These are phyloP conservation scores for Poecile montanus DNA, from an alignment of 2,797 vertebrate species.

Conservation along the genomic window DNA sequence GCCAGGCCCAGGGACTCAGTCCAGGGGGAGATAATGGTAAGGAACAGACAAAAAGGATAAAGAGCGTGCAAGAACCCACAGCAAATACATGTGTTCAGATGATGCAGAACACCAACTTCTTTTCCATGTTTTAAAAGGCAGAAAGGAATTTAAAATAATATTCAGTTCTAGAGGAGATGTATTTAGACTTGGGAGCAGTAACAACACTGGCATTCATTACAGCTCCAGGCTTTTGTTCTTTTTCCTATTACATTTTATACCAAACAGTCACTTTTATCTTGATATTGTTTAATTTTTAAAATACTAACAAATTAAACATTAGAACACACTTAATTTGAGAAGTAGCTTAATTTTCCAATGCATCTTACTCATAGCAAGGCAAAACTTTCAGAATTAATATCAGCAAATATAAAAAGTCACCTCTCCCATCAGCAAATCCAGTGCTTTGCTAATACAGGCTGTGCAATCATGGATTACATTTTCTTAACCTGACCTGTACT, in stretches of 20 bases:
- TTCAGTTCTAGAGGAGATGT: background rate
- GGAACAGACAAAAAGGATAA: background rate
- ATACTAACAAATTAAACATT: background rate
- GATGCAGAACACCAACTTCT: background rate
- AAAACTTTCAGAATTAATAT: background rate
- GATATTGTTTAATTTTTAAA: background rate
- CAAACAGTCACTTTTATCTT: background rate
- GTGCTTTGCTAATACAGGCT: background rate
- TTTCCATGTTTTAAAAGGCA: background rate
- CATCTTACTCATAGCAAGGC: accelerated
- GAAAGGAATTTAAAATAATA: background rate
- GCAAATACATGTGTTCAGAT: background rate
- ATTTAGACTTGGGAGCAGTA: background rate
- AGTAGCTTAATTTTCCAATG: background rate
- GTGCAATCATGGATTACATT: background rate
- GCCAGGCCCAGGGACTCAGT: background rate
- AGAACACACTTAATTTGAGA: background rate
- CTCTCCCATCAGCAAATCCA: background rate
- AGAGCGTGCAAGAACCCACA: background rate
- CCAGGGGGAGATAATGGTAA: background rate
- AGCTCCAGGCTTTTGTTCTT: background rate
- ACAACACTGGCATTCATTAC: background rate
- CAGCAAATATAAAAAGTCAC: background rate
- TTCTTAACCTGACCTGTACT: background rate
- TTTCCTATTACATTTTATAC: background rate